Evolutionary conservation across 2,888 invertebrate species (phyloP).

Genomic region (Nomada ferruginata): DNA sequence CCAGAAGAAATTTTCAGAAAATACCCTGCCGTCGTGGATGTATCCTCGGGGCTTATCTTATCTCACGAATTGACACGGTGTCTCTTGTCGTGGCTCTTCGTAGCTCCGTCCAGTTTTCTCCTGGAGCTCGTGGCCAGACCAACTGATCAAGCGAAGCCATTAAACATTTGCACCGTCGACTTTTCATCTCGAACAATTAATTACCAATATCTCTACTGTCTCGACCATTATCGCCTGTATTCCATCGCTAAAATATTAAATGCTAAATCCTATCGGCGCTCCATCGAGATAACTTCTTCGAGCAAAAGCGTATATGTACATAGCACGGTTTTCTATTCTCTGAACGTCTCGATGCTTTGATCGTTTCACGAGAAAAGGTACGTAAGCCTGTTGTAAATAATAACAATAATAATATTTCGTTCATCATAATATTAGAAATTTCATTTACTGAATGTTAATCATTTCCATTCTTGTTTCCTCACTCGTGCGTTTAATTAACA

Average conservation of each 20-base stretch:
- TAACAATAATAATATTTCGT: too few relatives aligned
- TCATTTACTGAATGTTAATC: too few relatives aligned
- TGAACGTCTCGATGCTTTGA: neutral
- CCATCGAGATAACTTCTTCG: constrained; percentile 8
- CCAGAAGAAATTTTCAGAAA: constrained; percentile 43
- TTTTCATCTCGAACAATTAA: neutral
- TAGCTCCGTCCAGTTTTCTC: constrained; percentile 43
- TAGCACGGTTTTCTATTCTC: neutral
- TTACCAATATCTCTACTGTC: neutral
- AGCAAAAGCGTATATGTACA: too few relatives aligned
- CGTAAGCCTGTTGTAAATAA: neutral
- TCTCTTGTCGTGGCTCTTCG: constrained; percentile 39
- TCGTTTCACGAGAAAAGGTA: neutral
- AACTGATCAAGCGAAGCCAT: constrained; percentile 1
- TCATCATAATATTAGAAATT: too few relatives aligned
- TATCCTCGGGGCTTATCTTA: constrained; percentile 55
- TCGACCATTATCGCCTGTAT: too few relatives aligned
- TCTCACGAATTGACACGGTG: constrained; percentile 56
- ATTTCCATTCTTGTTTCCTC: too few relatives aligned
- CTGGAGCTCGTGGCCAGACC: constrained; percentile 1
- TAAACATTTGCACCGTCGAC: neutral
- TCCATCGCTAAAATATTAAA: neutral
- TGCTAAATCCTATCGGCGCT: neutral
- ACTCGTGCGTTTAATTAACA: too few relatives aligned
- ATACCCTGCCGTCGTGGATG: constrained; percentile 40